These are phyloP conservation scores for Pampusana beccarii DNA, from an alignment of 2,113 vertebrate species.

Conservation along the genomic window DNA sequence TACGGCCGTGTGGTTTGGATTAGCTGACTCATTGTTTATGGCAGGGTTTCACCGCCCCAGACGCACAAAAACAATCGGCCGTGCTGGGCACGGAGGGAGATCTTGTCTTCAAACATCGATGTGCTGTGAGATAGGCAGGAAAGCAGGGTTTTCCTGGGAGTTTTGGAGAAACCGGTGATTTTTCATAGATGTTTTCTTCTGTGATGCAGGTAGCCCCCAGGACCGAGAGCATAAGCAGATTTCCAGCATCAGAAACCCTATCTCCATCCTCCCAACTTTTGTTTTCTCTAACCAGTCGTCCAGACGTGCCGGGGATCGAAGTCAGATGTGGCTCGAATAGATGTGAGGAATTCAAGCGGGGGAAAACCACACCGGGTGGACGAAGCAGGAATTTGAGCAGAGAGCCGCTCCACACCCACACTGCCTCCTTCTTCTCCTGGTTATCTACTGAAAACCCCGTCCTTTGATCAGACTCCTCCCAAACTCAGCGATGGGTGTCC, in stretches of 20 bases:
- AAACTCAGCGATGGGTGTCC: background rate
- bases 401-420: accelerated
- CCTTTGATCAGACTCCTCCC: background rate
- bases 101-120: background rate
- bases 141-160: background rate
- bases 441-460: background rate
- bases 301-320: background rate
- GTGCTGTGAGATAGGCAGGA: background rate
- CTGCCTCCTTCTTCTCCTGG: background rate
- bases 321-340: constrained; percentile 9
- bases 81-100: background rate
- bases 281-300: background rate
- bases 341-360: background rate
- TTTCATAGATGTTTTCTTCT: background rate
- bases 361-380: background rate
- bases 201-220: background rate
- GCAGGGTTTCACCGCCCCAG: background rate
- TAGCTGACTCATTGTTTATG: constrained; percentile 57
- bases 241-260: background rate
- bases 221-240: accelerated
- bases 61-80: background rate
- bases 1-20: constrained; percentile 10
- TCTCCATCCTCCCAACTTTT: background rate
- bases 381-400: background rate
- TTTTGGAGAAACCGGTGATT: background rate